phyloP scores from a whole-genome alignment of 2,113 vertebrate species.

The Ptilorrhoa leucosticta region DNA sequence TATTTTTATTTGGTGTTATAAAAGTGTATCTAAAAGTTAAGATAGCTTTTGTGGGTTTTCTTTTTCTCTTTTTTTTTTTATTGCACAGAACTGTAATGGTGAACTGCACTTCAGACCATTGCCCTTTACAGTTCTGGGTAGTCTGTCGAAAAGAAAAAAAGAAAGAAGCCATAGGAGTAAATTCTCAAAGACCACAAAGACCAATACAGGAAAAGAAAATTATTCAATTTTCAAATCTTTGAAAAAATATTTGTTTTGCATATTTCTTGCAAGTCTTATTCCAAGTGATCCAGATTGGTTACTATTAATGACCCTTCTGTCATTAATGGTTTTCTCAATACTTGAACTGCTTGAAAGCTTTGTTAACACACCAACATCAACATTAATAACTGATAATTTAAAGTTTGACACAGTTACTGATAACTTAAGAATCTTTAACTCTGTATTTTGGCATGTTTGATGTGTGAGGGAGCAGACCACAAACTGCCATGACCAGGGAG shows the following conservation, averaged over 20 bases:
- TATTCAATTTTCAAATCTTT: not conserved
- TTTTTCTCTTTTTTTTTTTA: not conserved
- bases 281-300: not conserved
- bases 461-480: not conserved
- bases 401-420: not conserved
- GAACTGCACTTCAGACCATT: not conserved
- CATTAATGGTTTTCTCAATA: not conserved
- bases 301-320: not conserved
- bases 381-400: not conserved
- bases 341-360: not conserved
- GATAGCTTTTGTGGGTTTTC: not conserved
- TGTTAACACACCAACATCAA: not conserved
- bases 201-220: not conserved
- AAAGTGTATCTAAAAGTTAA: not conserved
- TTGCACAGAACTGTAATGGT: not conserved
- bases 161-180: not conserved
- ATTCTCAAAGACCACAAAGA: not conserved
- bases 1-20: conserved; percentile 9
- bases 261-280: not conserved
- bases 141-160: not conserved
- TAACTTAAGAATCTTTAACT: not conserved
- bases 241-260: not conserved
- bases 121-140: not conserved
- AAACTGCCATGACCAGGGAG: not conserved
- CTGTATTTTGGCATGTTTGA: not conserved